These are phyloP conservation scores for Acromyrmex heyeri DNA, from an alignment of 1,140 invertebrate species.

Conservation along the genomic window DNA sequence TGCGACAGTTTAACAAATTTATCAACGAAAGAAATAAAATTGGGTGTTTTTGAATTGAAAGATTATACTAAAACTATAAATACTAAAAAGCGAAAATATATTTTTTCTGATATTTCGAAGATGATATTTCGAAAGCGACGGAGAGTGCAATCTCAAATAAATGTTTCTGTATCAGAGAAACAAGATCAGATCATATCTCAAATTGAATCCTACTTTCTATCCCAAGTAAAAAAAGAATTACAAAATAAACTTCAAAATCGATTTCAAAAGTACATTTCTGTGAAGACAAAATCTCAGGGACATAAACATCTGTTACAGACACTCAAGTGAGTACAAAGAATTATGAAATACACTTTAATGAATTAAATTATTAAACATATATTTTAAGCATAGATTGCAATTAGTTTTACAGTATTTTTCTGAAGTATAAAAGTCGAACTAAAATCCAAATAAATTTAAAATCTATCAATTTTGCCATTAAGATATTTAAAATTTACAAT, in stretches of 20 bases:
- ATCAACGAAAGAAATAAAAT: not conserved
- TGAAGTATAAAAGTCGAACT: not conserved
- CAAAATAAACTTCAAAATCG: slow-evolving; percentile 1
- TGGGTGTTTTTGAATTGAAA: not conserved
- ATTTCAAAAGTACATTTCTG: not conserved
- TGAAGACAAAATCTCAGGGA: not conserved
- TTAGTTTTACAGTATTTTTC: slow-evolving; percentile 5
- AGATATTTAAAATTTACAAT: not conserved
- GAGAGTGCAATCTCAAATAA: not conserved
- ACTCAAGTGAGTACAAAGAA: not conserved
- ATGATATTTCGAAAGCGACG: not conserved
- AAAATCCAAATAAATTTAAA: not conserved
- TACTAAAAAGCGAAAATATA: not conserved
- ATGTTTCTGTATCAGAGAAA: not conserved
- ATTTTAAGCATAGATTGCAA: not conserved
- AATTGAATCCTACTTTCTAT: not conserved
- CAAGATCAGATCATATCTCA: not conserved
- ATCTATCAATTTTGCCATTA: not conserved
- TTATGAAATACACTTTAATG: not conserved
- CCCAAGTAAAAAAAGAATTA: not conserved
- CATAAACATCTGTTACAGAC: slow-evolving; percentile 28
- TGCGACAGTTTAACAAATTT: not conserved
- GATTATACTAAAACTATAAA: not conserved
- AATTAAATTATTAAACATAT: slow-evolving; percentile 3
- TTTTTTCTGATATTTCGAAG: not conserved